phyloP scores from a whole-genome alignment of 2,888 invertebrate species.

The Cylloceria caligata region DNA sequence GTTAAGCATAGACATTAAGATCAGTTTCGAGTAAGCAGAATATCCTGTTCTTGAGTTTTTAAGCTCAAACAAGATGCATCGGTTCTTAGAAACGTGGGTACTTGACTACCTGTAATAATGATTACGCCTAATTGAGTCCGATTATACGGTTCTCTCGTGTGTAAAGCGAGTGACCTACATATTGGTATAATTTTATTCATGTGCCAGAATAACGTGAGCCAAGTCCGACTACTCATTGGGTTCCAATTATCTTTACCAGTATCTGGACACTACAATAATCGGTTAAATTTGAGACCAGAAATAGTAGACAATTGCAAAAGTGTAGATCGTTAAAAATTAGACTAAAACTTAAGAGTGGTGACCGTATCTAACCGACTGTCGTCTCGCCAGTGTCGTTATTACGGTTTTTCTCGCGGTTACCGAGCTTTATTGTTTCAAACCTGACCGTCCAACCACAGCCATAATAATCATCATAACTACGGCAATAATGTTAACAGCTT shows the following conservation, averaged over 20 bases:
- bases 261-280: background rate
- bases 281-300: background rate
- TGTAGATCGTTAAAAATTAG: background rate
- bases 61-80: background rate
- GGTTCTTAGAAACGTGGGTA: no score
- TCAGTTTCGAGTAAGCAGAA: background rate
- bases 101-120: conserved; percentile 9
- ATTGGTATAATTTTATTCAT: conserved; percentile 73
- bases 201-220: conserved; percentile 62
- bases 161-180: conserved; percentile 75
- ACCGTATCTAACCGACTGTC: conserved; percentile 21
- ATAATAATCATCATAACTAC: conserved; percentile 62
- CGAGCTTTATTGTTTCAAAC: conserved; percentile 76
- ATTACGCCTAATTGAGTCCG: conserved; percentile 60
- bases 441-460: conserved; percentile 65
- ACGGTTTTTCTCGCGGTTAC: conserved; percentile 73
- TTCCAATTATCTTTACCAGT: background rate
- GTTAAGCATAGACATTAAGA: background rate
- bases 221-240: background rate
- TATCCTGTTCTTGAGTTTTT: background rate
- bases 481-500: conserved; percentile 26
- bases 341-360: background rate
- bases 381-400: conserved; percentile 70
- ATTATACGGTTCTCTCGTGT: conserved; percentile 75
- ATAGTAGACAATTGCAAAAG: background rate